Conservation (phyloP, 2,888 invertebrate species). For the Rhaphigaster nebulosa region DNA sequence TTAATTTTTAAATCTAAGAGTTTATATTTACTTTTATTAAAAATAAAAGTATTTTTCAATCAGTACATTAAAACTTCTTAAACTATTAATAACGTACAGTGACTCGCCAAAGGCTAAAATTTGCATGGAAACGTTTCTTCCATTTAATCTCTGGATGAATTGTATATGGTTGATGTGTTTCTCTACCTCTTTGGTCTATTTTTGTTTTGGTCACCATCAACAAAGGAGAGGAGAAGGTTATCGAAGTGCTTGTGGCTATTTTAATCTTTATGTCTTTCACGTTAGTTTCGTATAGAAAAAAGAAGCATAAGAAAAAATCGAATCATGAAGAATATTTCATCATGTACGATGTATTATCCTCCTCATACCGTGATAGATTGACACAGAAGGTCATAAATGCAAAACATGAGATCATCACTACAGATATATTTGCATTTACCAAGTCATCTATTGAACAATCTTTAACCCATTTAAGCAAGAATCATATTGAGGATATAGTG, state of each 20-base stretch:
- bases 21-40: neutral
- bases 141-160: neutral
- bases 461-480: neutral
- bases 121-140: neutral
- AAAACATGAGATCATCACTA: neutral
- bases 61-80: neutral
- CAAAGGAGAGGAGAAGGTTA: constrained; percentile 9
- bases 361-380: neutral
- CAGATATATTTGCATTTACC: neutral
- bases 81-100: neutral
- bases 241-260: neutral
- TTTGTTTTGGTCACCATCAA: neutral
- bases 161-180: neutral
- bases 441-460: constrained; percentile 6
- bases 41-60: neutral
- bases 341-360: constrained; percentile 10
- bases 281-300: constrained; percentile 24
- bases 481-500: constrained; percentile 56
- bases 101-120: neutral
- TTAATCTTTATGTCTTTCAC: constrained; percentile 19
- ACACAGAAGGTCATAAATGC: neutral
- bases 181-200: constrained; percentile 20
- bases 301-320: constrained; percentile 45
- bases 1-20: neutral
- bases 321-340: constrained; percentile 18